Conservation (phyloP, 1,140 invertebrate species). For the Drosophila watanabei region DNA sequence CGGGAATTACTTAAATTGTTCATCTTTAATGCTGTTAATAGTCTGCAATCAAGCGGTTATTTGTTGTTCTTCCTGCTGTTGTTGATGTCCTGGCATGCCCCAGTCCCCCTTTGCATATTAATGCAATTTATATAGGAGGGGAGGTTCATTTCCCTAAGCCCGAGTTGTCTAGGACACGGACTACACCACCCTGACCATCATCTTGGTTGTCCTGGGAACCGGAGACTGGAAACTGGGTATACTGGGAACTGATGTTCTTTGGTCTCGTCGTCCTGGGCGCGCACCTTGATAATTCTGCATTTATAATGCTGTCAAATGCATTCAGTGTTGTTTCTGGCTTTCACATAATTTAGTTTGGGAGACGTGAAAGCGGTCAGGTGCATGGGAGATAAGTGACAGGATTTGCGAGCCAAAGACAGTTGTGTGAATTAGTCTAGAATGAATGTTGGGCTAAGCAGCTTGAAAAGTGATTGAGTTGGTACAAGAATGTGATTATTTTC, state of each 20-base stretch:
- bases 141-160: conserved; percentile 50
- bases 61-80: conserved; percentile 40
- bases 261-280: conserved; percentile 11
- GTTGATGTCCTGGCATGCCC: conserved; percentile 16
- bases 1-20: conserved; percentile 75
- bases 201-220: conserved; percentile 24
- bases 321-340: conserved; percentile 58
- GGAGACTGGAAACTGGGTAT: conserved; percentile 2
- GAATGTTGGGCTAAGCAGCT: not conserved
- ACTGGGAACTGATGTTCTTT: conserved; percentile 41
- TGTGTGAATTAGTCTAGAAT: conserved; percentile 13
- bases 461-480: not conserved
- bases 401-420: conserved; percentile 25
- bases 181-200: conserved; percentile 9
- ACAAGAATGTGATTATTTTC: no score
- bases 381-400: conserved; percentile 38
- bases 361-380: conserved; percentile 55
- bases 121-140: conserved; percentile 63
- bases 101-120: conserved; percentile 47
- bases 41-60: conserved; percentile 70
- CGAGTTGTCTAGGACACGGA: conserved; percentile 1
- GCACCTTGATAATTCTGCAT: conserved; percentile 55
- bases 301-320: conserved; percentile 69
- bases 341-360: conserved; percentile 69
- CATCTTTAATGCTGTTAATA: conserved; percentile 82